Conservation (phyloP, 2,113 vertebrate species). For the Hystrix brachyura region DNA sequence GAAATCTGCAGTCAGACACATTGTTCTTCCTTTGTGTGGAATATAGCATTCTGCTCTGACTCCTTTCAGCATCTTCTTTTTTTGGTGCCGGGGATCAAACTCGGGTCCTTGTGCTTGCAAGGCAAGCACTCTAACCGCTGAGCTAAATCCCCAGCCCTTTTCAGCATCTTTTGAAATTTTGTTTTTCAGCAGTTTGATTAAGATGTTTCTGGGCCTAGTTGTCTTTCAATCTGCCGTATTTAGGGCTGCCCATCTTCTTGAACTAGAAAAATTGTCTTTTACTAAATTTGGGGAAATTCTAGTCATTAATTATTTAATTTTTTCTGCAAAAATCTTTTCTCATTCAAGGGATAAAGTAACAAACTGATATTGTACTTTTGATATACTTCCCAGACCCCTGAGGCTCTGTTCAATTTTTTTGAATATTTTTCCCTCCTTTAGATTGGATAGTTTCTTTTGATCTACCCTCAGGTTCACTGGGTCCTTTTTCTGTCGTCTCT, state of each 20-base stretch:
- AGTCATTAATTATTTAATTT: background rate
- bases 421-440: background rate
- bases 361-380: background rate
- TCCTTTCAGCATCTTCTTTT: background rate
- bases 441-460: background rate
- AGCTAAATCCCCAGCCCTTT: too few species aligned
- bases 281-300: background rate
- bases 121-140: too few species aligned
- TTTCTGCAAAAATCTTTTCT: background rate
- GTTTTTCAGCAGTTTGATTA: background rate
- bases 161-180: background rate
- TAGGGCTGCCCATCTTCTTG: background rate
- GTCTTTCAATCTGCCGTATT: background rate
- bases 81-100: background rate
- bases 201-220: background rate
- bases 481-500: background rate
- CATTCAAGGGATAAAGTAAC: background rate
- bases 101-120: too few species aligned
- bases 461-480: background rate
- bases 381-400: background rate
- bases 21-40: background rate
- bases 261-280: background rate
- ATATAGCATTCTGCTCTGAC: background rate
- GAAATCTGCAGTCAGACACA: rapidly evolving
- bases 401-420: background rate